These are phyloP conservation scores for Thalassoma bifasciatum DNA, from an alignment of 2,113 vertebrate genomes.

Conservation along the genomic window DNA sequence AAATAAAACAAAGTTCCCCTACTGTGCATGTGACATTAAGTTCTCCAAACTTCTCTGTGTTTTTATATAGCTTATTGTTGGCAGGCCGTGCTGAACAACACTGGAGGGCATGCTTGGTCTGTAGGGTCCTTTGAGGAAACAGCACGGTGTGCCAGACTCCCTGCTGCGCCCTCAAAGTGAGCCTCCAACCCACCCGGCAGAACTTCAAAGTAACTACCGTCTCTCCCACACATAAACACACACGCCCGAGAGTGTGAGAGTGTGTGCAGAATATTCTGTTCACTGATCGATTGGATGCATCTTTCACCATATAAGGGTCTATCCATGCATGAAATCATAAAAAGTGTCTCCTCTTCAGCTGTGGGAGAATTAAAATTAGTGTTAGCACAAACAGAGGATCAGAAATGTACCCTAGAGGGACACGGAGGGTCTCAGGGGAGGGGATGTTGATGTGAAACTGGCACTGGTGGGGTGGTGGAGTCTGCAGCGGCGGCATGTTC, in stretches of 20 bases:
- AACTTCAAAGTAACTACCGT: slow-evolving; percentile 66
- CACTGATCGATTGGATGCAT: slow-evolving; percentile 13
- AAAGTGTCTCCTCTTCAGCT: background rate
- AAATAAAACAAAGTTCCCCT: slow-evolving; percentile 26
- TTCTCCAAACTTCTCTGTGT: slow-evolving; percentile 27
- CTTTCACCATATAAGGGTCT: slow-evolving; percentile 1
- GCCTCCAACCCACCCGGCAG: slow-evolving; percentile 47
- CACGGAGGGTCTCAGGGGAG: background rate
- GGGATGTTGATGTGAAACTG: slow-evolving; percentile 66
- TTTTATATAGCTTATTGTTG: slow-evolving; percentile 63
- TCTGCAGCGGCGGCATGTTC: slow-evolving; percentile 74
- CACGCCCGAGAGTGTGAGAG: slow-evolving; percentile 17
- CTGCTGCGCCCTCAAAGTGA: slow-evolving; percentile 40
- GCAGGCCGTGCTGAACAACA: slow-evolving; percentile 55
- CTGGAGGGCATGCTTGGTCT: slow-evolving; percentile 47
- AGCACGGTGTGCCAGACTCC: slow-evolving; percentile 39
- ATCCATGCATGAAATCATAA: too few species aligned
- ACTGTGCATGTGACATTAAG: slow-evolving; percentile 57
- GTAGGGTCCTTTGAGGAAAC: slow-evolving; percentile 57
- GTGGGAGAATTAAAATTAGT: too few species aligned
- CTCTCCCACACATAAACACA: slow-evolving; percentile 20
- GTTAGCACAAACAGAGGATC: background rate
- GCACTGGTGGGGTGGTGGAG: slow-evolving; percentile 54
- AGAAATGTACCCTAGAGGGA: slow-evolving; percentile 28
- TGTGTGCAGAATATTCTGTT: background rate